Evolutionary conservation across 2,888 invertebrate species (phyloP).

Genomic region (Scelioninae gen. 2): DNA sequence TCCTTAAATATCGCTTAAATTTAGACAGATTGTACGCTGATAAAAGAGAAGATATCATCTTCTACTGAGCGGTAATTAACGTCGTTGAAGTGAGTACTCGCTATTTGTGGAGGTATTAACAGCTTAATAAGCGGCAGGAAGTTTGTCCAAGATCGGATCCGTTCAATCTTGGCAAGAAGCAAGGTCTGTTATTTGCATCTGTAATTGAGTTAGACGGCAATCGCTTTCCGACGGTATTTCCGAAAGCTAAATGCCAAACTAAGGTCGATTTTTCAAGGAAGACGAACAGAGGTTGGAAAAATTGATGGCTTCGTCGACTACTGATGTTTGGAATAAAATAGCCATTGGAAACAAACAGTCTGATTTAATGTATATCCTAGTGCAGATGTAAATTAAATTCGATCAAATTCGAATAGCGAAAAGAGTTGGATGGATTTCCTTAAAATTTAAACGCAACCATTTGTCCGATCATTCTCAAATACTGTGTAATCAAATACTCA

Average conservation of each 20-base stretch:
- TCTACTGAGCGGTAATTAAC: conserved; percentile 57
- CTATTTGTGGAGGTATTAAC: conserved; percentile 70
- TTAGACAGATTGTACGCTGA: conserved; percentile 52
- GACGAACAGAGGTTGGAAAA: background rate
- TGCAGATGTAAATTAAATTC: too few relatives aligned
- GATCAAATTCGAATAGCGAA: too few relatives aligned
- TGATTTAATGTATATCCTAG: background rate
- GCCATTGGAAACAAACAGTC: background rate
- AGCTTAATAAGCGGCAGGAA: conserved; percentile 70
- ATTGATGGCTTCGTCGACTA: background rate
- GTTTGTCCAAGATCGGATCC: conserved; percentile 70
- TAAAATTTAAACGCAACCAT: too few relatives aligned
- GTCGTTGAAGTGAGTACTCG: conserved; percentile 57
- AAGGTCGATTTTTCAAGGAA: conserved; percentile 29
- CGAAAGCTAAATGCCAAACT: conserved; percentile 67
- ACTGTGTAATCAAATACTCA: too few relatives aligned
- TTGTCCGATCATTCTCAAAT: too few relatives aligned
- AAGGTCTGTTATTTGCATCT: conserved; percentile 73
- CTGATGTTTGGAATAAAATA: background rate
- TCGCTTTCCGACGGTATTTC: conserved; percentile 61
- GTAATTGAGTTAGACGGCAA: conserved; percentile 70
- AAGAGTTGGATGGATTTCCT: too few relatives aligned
- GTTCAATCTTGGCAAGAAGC: conserved; percentile 72
- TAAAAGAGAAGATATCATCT: conserved; percentile 55
- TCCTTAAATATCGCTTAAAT: conserved; percentile 47